These are phyloP conservation scores for Rhegmatorhina hoffmannsi DNA, from an alignment of 2,113 vertebrate genomes.

Conservation along the genomic window DNA sequence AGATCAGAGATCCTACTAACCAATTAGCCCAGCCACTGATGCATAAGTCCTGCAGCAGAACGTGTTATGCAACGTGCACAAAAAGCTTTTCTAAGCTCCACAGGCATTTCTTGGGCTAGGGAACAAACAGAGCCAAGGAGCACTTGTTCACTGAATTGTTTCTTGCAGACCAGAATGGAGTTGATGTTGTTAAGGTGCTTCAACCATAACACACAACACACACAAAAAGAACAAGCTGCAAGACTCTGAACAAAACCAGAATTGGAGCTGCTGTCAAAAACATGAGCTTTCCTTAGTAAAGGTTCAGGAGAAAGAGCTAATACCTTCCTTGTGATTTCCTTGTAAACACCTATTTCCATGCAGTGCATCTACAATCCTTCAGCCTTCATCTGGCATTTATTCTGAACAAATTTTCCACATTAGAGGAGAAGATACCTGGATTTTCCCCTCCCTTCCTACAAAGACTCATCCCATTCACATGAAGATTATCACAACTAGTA, in stretches of 20 bases:
- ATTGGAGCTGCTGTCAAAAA: not conserved
- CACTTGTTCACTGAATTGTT: not conserved
- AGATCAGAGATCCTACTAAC: not conserved
- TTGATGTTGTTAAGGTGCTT: not conserved
- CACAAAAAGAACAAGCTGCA: not conserved
- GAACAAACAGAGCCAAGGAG: not conserved
- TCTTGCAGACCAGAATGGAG: not conserved
- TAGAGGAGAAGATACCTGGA: not conserved
- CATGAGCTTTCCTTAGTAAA: accelerated
- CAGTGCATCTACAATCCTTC: not conserved
- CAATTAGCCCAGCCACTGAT: not conserved
- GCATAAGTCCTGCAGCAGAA: not conserved
- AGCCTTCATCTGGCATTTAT: not conserved
- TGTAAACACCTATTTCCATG: not conserved
- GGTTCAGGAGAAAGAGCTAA: not conserved
- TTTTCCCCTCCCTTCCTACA: not conserved
- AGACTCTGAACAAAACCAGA: not conserved
- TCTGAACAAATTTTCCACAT: not conserved
- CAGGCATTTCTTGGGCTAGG: not conserved
- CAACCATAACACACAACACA: not conserved
- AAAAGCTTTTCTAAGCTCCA: not conserved
- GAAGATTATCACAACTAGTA: not conserved
- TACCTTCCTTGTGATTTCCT: not conserved
- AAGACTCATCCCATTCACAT: not conserved
- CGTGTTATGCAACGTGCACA: not conserved